Base-by-base conservation (phyloP, 2,888 invertebrate genomes). In the Cataglyphis rosenhaueri region DNA sequence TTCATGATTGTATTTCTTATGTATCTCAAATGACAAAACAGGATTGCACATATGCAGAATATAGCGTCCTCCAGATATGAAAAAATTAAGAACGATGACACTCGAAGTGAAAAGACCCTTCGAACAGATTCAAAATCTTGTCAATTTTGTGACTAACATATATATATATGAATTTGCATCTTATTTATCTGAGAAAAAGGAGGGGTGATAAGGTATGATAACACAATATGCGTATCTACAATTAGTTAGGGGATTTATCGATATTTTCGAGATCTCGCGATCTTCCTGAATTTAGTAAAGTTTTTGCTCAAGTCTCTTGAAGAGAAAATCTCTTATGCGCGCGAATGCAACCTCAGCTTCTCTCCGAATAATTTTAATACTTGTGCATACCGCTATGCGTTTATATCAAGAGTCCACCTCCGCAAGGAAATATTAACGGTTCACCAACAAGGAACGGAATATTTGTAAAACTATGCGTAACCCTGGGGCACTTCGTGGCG, bases 391-490 rank as follows among this genome's bases (percentile, higher is more conserved):
- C 48, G 8, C 52, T 41, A 68, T 48, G 41, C 70, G 62, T 44
- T 41, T 15, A 61, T 59, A 38, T 59, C 25, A 38, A 71, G n/a
- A 68, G 44, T 41, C 73, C 83, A 55, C 79, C 82, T 83, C 78
- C 68, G 84, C 81, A 48, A 81, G 85, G 91, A 89, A 52, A 92
- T 91, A 91, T 92, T 90, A 90, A 89, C 90, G 89, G 89, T 82
- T 85, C 86, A 84, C 83, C 89, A 89, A 91, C 91, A 91, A 89
- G 91, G 89, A 90, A 70, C 82, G 88, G 92, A 92, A 93, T 93
- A 92, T 93, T 93, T 92, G 92, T 92, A 92, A 93, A 93, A 93
- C 92, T 93, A 93, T 93, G 93, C 92, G 90, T 91, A 85, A 89
- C 92, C 89, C 88, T 88, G 84, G 84, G 91, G 91, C 88, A 86